A percentile compares a stretch with the other conserved stretches of the same genome.
phyloP scores from a whole-genome alignment of 2,888 invertebrate genomes.

The Portevinia maculata region DNA sequence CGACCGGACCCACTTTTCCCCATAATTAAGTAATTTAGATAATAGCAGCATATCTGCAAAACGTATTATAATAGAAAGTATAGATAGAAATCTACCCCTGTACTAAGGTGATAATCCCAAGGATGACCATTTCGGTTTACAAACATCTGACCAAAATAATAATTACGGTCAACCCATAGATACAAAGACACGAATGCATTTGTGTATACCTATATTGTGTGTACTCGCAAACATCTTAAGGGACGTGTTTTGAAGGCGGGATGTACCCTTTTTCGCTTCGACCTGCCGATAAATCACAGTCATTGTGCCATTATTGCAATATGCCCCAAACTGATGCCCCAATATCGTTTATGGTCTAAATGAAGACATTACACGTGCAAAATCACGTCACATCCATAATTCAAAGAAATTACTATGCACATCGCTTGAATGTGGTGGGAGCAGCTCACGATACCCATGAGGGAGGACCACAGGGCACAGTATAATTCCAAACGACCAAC shows the following conservation, averaged over 20 bases:
- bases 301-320: constrained; percentile 66
- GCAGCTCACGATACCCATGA: constrained; percentile 5
- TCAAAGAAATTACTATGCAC: constrained; percentile 70
- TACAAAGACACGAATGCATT: background rate
- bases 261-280: constrained; percentile 14
- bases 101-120: constrained; percentile 40
- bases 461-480: constrained; percentile 7
- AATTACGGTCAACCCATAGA: constrained; percentile 34
- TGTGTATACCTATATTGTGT: background rate
- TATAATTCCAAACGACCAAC: constrained; percentile 31
- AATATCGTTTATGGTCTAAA: constrained; percentile 67
- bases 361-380: constrained; percentile 75
- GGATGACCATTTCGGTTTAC: constrained; percentile 50
- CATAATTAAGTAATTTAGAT: constrained; percentile 70
- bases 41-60: constrained; percentile 49
- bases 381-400: constrained; percentile 74
- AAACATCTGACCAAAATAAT: constrained; percentile 56
- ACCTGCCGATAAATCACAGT: constrained; percentile 59
- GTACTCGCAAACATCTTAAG: constrained; percentile 12
- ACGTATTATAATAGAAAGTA: constrained; percentile 27
- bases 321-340: constrained; percentile 58
- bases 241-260: constrained; percentile 8
- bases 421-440: constrained; percentile 15
- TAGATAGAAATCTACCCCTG: background rate
- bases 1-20: constrained; percentile 1